phyloP scores from a whole-genome alignment of 2,888 invertebrate species.

The Andrena hattorfiana region DNA sequence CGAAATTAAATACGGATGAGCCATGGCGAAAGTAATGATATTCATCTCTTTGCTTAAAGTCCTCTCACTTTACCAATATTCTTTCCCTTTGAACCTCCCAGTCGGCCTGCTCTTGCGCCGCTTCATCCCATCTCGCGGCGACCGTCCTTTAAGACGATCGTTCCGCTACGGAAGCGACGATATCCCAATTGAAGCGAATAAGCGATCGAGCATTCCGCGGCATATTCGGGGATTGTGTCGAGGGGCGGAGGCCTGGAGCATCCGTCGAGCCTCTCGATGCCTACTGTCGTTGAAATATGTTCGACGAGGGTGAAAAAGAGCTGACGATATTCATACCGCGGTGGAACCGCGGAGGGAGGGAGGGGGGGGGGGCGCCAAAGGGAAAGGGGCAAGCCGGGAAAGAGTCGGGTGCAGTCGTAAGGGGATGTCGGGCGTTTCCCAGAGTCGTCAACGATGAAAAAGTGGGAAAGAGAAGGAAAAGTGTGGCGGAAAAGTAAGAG shows the following conservation, averaged over 20 bases:
- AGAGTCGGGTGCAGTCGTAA: conserved; percentile 55
- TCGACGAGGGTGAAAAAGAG: conserved; percentile 83
- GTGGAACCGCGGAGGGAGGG: conserved; percentile 46
- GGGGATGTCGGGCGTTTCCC: conserved; percentile 65
- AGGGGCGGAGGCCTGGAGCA: conserved; percentile 35
- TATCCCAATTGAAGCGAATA: conserved; percentile 71
- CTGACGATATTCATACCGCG: conserved; percentile 81
- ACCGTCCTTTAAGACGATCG: conserved; percentile 44
- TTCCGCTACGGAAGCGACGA: conserved; percentile 58
- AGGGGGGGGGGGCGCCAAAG: background rate
- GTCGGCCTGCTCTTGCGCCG: conserved; percentile 7
- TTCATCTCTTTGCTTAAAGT: conserved; percentile 29
- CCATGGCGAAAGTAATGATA: conserved; percentile 26
- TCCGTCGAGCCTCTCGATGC: conserved; percentile 68
- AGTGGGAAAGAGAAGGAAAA: conserved; percentile 53
- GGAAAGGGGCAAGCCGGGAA: conserved; percentile 39
- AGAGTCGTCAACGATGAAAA: conserved; percentile 71
- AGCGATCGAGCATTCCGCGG: conserved; percentile 68
- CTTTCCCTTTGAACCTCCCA: conserved; percentile 12
- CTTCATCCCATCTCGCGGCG: conserved; percentile 11
- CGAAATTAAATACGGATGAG: conserved; percentile 26
- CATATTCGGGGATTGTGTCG: conserved; percentile 64
- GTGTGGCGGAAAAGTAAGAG: conserved; percentile 49
- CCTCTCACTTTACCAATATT: conserved; percentile 24
- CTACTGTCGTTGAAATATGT: conserved; percentile 77